Evolutionary conservation across 2,113 vertebrate species (phyloP).

Genomic region (Phrynosoma blainvillii): DNA sequence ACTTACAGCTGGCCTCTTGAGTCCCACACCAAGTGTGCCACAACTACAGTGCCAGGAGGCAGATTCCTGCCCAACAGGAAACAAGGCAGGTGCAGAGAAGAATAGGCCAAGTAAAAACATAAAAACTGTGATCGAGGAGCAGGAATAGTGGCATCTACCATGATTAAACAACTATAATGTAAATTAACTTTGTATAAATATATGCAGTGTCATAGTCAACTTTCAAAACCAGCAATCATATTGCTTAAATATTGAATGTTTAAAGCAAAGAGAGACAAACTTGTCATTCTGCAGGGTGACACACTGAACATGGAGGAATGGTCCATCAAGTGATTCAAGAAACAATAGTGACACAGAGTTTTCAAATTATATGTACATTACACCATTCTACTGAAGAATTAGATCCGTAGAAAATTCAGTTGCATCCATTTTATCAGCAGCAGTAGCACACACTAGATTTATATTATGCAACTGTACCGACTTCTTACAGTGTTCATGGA

Average conservation of each 20-base stretch:
- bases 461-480: background rate
- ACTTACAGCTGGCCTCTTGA: conserved; percentile 85
- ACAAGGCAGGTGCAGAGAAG: conserved; percentile 75
- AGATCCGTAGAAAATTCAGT: background rate
- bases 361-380: conserved; percentile 3
- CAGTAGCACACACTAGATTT: background rate
- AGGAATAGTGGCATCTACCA: conserved; percentile 61
- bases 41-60: conserved; percentile 87
- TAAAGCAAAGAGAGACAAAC: background rate
- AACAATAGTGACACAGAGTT: background rate
- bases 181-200: conserved; percentile 13
- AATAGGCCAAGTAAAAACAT: conserved; percentile 77
- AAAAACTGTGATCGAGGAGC: conserved; percentile 70
- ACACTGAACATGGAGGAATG: conserved; percentile 17
- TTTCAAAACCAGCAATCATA: conserved; percentile 18
- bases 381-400: conserved; percentile 1
- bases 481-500: background rate
- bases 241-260: conserved; percentile 1
- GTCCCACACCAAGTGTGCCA: conserved; percentile 85
- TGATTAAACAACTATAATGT: conserved; percentile 32
- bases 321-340: conserved; percentile 24
- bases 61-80: conserved; percentile 82
- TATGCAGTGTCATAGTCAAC: conserved; percentile 6
- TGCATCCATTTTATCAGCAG: background rate
- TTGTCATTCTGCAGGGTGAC: conserved; percentile 16